Evolutionary conservation across 2,113 vertebrate species (phyloP).

Genomic region (Alouatta palliata): DNA sequence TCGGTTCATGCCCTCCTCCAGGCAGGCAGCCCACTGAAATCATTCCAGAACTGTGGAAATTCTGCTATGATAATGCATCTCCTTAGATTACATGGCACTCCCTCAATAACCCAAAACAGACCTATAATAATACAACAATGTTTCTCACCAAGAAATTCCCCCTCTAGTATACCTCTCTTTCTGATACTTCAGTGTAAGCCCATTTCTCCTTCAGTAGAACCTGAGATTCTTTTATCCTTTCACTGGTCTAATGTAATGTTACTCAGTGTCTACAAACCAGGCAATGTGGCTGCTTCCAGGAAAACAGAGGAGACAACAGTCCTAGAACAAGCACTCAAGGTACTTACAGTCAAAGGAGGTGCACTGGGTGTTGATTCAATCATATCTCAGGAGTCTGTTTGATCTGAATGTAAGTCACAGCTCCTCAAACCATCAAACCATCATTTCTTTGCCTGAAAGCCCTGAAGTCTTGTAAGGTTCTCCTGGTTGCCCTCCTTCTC

Average conservation of each 20-base stretch:
- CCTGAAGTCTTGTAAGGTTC: not conserved
- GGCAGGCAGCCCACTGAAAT: not conserved
- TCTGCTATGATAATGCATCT: not conserved
- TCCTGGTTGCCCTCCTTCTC: not conserved
- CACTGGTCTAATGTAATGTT: not conserved
- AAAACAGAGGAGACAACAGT: not conserved
- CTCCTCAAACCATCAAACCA: not conserved
- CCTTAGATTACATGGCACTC: not conserved
- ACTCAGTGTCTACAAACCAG: not conserved
- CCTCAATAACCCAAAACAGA: not conserved
- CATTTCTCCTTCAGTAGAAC: not conserved
- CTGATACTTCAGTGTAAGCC: not conserved
- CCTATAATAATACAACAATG: not conserved
- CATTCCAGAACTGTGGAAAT: not conserved
- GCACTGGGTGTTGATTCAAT: not conserved
- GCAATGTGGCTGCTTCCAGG: not conserved
- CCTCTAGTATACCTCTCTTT: rapidly evolving
- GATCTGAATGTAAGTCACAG: not conserved
- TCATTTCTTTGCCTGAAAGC: not conserved
- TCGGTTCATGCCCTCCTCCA: not conserved
- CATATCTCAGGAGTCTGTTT: not conserved
- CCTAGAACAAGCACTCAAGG: not conserved
- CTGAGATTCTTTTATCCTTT: not conserved
- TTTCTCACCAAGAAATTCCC: not conserved
- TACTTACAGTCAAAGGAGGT: not conserved